phyloP scores from a whole-genome alignment of 2,797 vertebrate species.

The Centropyge bicolor region DNA sequence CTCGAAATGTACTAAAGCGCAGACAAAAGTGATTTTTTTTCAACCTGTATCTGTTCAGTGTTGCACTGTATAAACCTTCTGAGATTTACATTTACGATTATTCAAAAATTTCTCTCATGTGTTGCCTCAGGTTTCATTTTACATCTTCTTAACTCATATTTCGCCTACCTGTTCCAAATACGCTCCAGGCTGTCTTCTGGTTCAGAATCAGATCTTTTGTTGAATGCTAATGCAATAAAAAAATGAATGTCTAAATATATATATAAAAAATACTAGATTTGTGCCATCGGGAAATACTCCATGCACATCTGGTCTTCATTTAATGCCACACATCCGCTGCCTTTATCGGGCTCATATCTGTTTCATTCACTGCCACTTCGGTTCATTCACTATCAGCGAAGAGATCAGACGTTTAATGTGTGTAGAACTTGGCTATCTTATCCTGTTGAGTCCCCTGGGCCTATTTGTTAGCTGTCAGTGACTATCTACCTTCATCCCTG shows the following conservation, averaged over 20 bases:
- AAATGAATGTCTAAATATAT: neutral
- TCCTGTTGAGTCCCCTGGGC: constrained; percentile 61
- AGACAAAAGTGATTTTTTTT: constrained; percentile 1
- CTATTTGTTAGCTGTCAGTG: constrained; percentile 81
- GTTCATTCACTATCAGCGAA: constrained; percentile 65
- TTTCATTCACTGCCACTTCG: constrained; percentile 60
- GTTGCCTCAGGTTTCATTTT: constrained; percentile 56
- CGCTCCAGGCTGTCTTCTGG: constrained; percentile 29
- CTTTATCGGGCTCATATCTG: constrained; percentile 51
- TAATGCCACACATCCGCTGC: constrained; percentile 24
- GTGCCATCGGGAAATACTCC: neutral
- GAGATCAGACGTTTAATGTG: constrained; percentile 68
- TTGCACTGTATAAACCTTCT: constrained; percentile 4
- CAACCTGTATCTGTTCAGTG: neutral
- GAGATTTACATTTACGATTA: constrained; percentile 43
- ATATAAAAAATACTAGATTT: constrained; percentile 13
- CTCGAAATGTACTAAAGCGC: neutral
- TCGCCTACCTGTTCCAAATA: constrained; percentile 25
- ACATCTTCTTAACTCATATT: constrained; percentile 41
- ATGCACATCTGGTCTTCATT: constrained; percentile 27
- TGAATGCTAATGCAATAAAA: constrained; percentile 4
- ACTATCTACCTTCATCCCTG: constrained; percentile 76
- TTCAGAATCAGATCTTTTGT: constrained; percentile 38
- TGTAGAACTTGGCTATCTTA: constrained; percentile 69
- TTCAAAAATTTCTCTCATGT: constrained; percentile 35